phyloP scores from a whole-genome alignment of 2,797 vertebrate species.

The Chrysocyon brachyurus region DNA sequence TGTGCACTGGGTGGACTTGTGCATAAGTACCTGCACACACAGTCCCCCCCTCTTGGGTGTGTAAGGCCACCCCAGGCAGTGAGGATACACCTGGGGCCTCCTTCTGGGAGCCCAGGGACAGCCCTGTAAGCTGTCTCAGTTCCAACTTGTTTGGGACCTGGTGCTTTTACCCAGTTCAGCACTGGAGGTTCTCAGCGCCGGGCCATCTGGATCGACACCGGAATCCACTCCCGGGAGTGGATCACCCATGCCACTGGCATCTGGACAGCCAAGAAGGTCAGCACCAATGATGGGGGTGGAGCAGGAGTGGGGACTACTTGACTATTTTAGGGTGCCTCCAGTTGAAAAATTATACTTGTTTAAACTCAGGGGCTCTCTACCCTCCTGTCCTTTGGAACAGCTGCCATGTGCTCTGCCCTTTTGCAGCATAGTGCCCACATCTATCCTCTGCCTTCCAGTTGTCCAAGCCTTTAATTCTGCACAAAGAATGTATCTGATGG shows the following conservation, averaged over 20 bases:
- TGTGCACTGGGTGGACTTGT: too few species aligned
- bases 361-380: background rate
- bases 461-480: background rate
- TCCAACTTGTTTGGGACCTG: background rate
- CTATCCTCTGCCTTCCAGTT: background rate
- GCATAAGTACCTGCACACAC: background rate
- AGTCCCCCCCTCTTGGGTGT: background rate
- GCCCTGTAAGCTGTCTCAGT: background rate
- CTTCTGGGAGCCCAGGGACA: background rate
- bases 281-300: background rate
- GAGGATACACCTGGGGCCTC: background rate
- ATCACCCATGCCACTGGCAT: slow-evolving; percentile 88
- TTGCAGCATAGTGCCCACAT: background rate
- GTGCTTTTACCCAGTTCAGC: slow-evolving; percentile 87
- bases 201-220: slow-evolving; percentile 89
- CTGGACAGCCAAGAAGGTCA: slow-evolving; percentile 89
- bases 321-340: background rate
- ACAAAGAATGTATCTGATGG: background rate
- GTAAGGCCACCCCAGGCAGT: background rate
- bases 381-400: background rate
- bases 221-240: slow-evolving; percentile 90
- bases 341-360: background rate
- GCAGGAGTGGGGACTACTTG: too few species aligned
- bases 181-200: slow-evolving; percentile 80
- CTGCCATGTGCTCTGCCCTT: background rate